These are phyloP conservation scores for Crypturellus tataupa DNA, from an alignment of 2,797 vertebrate species.

Conservation along the genomic window DNA sequence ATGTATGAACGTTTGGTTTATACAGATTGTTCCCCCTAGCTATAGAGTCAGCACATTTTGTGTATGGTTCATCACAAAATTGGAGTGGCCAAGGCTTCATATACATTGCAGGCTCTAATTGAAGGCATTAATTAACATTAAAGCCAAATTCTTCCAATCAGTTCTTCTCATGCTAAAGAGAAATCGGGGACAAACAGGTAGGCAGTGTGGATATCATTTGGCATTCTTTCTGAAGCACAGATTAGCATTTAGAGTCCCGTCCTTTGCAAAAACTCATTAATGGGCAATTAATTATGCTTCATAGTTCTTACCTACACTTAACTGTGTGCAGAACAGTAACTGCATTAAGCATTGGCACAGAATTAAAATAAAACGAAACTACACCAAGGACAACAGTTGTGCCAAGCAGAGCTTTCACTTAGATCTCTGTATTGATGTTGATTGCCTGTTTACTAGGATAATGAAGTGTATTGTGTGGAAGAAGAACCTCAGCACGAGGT, in stretches of 20 bases:
- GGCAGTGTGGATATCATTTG: conserved; percentile 11
- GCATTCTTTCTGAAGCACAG: conserved; percentile 35
- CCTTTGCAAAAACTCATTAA: conserved; percentile 54
- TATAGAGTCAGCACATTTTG: conserved; percentile 28
- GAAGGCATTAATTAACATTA: conserved; percentile 55
- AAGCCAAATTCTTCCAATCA: conserved; percentile 48
- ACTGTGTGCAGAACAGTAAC: not conserved
- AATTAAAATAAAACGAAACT: conserved; percentile 9
- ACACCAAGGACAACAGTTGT: not conserved
- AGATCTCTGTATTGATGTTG: not conserved
- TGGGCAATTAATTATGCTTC: conserved; percentile 42
- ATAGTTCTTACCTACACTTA: conserved; percentile 2
- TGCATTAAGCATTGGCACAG: not conserved
- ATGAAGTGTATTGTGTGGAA: not conserved
- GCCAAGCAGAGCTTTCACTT: not conserved
- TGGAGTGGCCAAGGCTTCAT: not conserved
- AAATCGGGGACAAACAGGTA: conserved; percentile 38
- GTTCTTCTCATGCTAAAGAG: not conserved
- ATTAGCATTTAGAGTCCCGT: conserved; percentile 53
- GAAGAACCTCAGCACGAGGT: not conserved
- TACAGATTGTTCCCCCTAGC: not conserved
- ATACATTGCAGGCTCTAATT: conserved; percentile 34
- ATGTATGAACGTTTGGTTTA: conserved; percentile 14
- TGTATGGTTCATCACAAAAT: conserved; percentile 5
- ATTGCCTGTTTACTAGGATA: not conserved